A percentile compares a stretch with the other conserved stretches of the same genome.
phyloP scores from a whole-genome alignment of 2,113 vertebrate species.

The Motacilla tschutschensis region DNA sequence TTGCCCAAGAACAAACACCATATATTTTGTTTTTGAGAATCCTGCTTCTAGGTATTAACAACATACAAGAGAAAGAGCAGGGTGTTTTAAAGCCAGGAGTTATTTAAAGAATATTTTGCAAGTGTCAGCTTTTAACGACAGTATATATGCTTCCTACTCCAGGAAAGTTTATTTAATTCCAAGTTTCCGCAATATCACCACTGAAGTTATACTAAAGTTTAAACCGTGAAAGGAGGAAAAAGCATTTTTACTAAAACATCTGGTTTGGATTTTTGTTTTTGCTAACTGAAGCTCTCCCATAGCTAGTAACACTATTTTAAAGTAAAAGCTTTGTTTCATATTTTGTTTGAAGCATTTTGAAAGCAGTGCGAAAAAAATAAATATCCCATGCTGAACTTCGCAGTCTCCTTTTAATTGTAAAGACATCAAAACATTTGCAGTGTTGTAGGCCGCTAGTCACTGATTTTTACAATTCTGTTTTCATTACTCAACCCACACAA shows the following conservation, averaged over 20 bases:
- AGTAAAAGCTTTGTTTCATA: neutral
- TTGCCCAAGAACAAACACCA: slow-evolving; percentile 69
- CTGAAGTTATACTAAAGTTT: slow-evolving; percentile 7
- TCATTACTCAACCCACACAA: slow-evolving; percentile 64
- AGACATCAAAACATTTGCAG: slow-evolving; percentile 35
- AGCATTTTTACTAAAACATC: slow-evolving; percentile 18
- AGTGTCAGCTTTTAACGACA: neutral
- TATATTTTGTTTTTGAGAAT: slow-evolving; percentile 65
- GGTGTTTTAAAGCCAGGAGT: slow-evolving; percentile 4
- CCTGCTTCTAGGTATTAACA: slow-evolving; percentile 66
- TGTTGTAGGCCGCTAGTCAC: slow-evolving; percentile 31
- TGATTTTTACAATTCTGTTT: slow-evolving; percentile 58
- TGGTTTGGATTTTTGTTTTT: neutral
- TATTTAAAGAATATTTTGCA: neutral
- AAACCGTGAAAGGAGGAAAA: neutral
- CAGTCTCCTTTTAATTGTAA: slow-evolving; percentile 21
- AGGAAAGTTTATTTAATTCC: slow-evolving; percentile 36
- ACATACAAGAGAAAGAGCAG: slow-evolving; percentile 32
- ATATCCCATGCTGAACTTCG: slow-evolving; percentile 19
- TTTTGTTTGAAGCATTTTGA: neutral
- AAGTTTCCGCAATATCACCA: neutral
- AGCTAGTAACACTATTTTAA: neutral
- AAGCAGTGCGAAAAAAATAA: neutral
- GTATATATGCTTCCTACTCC: neutral
- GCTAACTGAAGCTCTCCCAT: neutral